Evolutionary conservation across 1,140 invertebrate genomes (phyloP).

Genomic region (Calephelis virginiensis): DNA sequence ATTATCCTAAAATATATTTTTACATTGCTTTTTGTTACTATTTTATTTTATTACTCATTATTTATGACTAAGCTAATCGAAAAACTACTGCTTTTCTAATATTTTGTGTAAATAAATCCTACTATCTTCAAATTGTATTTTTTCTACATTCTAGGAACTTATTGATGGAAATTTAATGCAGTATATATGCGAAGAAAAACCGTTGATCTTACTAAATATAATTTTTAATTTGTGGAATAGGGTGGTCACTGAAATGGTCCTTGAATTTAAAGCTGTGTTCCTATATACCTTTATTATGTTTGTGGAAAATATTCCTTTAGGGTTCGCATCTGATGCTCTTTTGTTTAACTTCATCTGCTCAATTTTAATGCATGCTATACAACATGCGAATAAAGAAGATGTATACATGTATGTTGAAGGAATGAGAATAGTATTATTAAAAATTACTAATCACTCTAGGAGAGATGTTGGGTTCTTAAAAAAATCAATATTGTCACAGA

Average conservation of each 20-base stretch:
- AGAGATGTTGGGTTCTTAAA: slow-evolving; percentile 37
- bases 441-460: slow-evolving; percentile 36
- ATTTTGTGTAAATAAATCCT: slow-evolving; percentile 14
- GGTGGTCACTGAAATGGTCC: slow-evolving; percentile 48
- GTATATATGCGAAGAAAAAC: slow-evolving; percentile 63
- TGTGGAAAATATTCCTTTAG: slow-evolving; percentile 50
- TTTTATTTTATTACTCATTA: too few species aligned
- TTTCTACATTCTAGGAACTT: slow-evolving; percentile 51
- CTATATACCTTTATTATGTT: slow-evolving; percentile 58
- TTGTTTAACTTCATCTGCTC: slow-evolving; percentile 57
- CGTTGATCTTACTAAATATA: slow-evolving; percentile 56
- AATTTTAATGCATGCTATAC: slow-evolving; percentile 30
- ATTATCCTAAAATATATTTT: too few species aligned
- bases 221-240: slow-evolving; percentile 58
- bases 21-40: too few species aligned
- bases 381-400: slow-evolving; percentile 29
- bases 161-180: slow-evolving; percentile 55
- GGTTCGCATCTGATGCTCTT: slow-evolving; percentile 50
- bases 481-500: slow-evolving; percentile 40
- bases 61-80: too few species aligned
- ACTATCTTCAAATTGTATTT: slow-evolving; percentile 18
- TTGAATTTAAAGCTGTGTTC: slow-evolving; percentile 46
- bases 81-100: background rate
- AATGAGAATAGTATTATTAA: slow-evolving; percentile 43
- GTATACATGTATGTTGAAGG: slow-evolving; percentile 41